Conservation (phyloP, 2,888 invertebrate genomes). For the Caenorhabditis sulstoni region DNA sequence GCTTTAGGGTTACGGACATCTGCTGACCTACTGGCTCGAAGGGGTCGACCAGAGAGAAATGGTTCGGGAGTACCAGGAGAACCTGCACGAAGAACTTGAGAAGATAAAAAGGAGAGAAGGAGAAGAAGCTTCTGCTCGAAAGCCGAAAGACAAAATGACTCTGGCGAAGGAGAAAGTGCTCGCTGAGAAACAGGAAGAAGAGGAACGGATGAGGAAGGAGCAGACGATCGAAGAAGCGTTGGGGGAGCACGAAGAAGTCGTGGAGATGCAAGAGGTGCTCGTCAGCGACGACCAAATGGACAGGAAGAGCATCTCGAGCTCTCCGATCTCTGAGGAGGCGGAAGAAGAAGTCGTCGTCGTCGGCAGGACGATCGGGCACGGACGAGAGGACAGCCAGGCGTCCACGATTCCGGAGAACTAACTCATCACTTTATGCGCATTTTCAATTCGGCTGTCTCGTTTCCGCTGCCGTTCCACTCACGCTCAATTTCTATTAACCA, state of each 20-base stretch:
- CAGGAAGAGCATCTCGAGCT: constrained; percentile 13
- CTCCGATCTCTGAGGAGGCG: background rate
- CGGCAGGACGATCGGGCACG: constrained; percentile 18
- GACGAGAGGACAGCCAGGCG: constrained; percentile 31
- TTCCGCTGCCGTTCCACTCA: too few species aligned
- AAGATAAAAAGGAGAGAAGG: background rate
- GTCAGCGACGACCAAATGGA: constrained; percentile 18
- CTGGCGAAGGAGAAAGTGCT: constrained; percentile 27
- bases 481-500: too few species aligned
- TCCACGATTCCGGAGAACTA: constrained; percentile 38
- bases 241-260: constrained; percentile 23
- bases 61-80: background rate
- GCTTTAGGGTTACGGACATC: constrained; percentile 72
- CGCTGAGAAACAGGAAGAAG: constrained; percentile 21
- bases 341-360: constrained; percentile 3
- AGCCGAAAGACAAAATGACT: constrained; percentile 24
- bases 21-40: constrained; percentile 78
- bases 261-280: constrained; percentile 15
- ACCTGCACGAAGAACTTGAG: background rate
- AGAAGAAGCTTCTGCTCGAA: background rate
- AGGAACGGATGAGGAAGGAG: constrained; percentile 24
- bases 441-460: background rate
- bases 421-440: background rate
- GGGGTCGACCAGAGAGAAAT: too few species aligned
- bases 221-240: constrained; percentile 26